phyloP scores from a whole-genome alignment of 2,113 vertebrate species.

The Hirundichthys speculiger region DNA sequence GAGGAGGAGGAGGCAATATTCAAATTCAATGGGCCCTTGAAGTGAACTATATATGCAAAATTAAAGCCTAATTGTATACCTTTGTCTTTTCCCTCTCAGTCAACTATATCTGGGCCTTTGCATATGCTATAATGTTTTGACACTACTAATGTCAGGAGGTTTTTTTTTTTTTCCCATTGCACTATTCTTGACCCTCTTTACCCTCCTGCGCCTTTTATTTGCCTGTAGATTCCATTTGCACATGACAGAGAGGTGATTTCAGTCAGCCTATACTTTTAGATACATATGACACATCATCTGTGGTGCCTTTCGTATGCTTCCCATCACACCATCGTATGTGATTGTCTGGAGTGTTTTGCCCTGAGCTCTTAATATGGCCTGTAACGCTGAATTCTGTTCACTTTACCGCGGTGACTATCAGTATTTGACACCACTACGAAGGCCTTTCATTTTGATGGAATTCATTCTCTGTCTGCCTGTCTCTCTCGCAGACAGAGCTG shows the following conservation, averaged over 20 bases:
- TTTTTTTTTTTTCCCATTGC: slow-evolving; percentile 16
- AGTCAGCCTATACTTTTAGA: slow-evolving; percentile 57
- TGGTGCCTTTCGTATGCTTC: slow-evolving; percentile 64
- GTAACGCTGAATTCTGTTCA: slow-evolving; percentile 48
- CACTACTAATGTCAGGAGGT: slow-evolving; percentile 26
- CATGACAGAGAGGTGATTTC: slow-evolving; percentile 69
- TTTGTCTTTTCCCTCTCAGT: slow-evolving; percentile 27
- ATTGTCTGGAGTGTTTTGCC: slow-evolving; percentile 51
- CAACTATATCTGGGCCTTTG: slow-evolving; percentile 16
- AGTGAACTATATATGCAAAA: slow-evolving; percentile 48
- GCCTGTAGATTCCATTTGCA: slow-evolving; percentile 64
- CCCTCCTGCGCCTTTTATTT: slow-evolving; percentile 46
- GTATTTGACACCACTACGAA: slow-evolving; percentile 66
- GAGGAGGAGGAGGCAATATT: slow-evolving; percentile 74
- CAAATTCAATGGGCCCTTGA: slow-evolving; percentile 64
- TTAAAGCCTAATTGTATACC: slow-evolving; percentile 28
- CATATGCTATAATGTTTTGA: slow-evolving; percentile 39
- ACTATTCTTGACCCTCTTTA: slow-evolving; percentile 34
- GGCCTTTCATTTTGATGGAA: slow-evolving; percentile 69
- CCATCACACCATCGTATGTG: slow-evolving; percentile 33
- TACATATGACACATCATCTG: slow-evolving; percentile 64
- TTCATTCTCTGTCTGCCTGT: slow-evolving; percentile 42
- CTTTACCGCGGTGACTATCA: slow-evolving; percentile 59
- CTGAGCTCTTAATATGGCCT: slow-evolving; percentile 47
- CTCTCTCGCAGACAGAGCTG: slow-evolving; percentile 48